Evolutionary conservation across 2,797 vertebrate species (phyloP).

Genomic region (Ciconia nigra): DNA sequence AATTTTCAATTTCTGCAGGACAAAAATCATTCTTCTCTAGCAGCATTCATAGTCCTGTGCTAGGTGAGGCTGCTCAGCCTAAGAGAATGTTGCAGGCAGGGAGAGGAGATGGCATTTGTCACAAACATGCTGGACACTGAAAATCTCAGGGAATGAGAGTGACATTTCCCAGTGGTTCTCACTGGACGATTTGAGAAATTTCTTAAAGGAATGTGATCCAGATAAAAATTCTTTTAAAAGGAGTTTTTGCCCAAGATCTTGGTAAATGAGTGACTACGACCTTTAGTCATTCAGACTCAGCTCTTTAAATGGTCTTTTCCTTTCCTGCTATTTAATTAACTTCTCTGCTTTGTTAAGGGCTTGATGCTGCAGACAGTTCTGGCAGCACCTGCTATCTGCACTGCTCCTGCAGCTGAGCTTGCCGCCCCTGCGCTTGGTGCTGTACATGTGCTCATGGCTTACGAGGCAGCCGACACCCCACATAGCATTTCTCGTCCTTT

Average conservation of each 20-base stretch:
- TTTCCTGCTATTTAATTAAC: neutral
- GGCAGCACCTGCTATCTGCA: neutral
- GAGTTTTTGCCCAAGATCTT: neutral
- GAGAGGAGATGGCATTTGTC: neutral
- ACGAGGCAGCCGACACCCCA: fast-evolving
- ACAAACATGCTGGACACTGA: neutral
- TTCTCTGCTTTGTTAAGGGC: neutral
- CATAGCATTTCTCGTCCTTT: fast-evolving
- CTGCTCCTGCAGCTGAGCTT: neutral
- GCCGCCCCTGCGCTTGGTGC: neutral
- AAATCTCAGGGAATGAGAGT: neutral
- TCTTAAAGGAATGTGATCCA: neutral
- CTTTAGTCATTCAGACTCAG: neutral
- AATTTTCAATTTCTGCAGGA: neutral
- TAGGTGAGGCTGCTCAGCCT: neutral
- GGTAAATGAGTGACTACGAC: neutral
- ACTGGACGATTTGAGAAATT: neutral
- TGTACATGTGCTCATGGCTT: neutral
- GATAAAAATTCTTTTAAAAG: neutral
- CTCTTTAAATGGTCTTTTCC: neutral
- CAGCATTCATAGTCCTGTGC: neutral
- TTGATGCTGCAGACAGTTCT: neutral
- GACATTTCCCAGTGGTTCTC: neutral
- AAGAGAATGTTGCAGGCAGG: neutral
- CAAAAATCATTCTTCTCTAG: neutral